Base-by-base conservation (phyloP, 2,797 vertebrate genomes). In the Crenichthys baileyi region DNA sequence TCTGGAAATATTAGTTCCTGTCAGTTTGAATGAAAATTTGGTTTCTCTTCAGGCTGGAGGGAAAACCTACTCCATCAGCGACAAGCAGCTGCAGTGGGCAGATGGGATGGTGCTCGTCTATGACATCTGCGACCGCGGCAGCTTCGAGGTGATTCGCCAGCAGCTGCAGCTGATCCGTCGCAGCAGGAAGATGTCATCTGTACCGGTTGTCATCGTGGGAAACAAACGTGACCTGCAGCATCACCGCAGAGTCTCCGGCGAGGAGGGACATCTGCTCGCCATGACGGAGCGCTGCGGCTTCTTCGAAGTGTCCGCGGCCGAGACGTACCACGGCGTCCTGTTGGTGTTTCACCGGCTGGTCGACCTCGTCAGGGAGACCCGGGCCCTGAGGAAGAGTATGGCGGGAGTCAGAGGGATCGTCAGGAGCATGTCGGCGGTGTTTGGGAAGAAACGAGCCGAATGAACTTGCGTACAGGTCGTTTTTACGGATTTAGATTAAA, bases 51-150 rank as follows among this genome's bases (percentile, higher is more conserved):
- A 93, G 93, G 90, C 87, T 15, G 87, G 84, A 1, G 87, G 77
- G 70, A 58, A 63, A 31, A 31, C 11, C 0, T 18, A 29, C 18
- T 63, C 89, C 2, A 72, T 94, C 72, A 94, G 78, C 3, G 94
- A 94, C 31, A 91, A 95, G 53, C 95, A 95, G 83, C 87, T 96
- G 9, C 93, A 92, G 68, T 96, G 95, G 95, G 94, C 94, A 0
- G 94, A 96, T 5, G 95, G 95, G 2, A 86, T 95, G 44, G 90
- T 95, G 46, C 88, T 95, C 6, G 95, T 95, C 79, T 96, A 96
- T 87, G 95, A 95, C 85, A 95, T 95, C 83, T 95, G 95, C 1
- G 93, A 96, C 89, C 93, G 92, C 13, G 31, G 78, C 72, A 95
- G 95, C 82, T 95, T 95, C 36, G 77, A 92, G 7, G 90, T 93